Evolutionary conservation across 1,140 invertebrate species (phyloP), one percentile per base, ranked within the genome.

Genomic region (Prorops nasuta): DNA sequence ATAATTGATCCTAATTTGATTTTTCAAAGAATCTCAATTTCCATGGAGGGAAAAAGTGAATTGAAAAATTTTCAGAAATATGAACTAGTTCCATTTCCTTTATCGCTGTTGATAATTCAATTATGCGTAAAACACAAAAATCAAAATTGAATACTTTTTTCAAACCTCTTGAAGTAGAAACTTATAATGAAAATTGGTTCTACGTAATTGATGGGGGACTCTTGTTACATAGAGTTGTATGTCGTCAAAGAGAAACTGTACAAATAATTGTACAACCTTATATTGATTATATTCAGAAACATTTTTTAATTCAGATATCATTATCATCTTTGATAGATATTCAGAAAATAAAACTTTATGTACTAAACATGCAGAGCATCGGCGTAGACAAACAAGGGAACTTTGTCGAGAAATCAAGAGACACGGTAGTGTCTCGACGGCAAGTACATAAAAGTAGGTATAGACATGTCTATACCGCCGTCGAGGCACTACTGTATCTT

Each of bases 91-190:
- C 64, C 66, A 3, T 68, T 44, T 51, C 58, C 68, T 14, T 8
- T 64, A 34, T 60, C 67, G 7, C 42, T 71, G 71, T 70, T 52
- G 45, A 60, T 40, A 56, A 65, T 8, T 14, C 31, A 31, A 64
- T 60, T 15, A 68, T 72, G 65, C 16, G 59, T 6, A 60, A 68
- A 60, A 51, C 38, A 15, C 35, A 49, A 14, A 69, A 71, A 54
- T 63, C 62, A 15, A 20, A 49, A 10, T 24, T 71, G 7, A 63
- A 60, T 43, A 21, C 48, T 18, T 20, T 18, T 42, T 64, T 60
- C 51, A 14, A 21, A 35, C 6, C 6, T 8, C 3, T 7, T 15
- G 9, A 10, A 38, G 15, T 14, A 37, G 15, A 38, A 8, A n/a
- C 39, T 64, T 60, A 69, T 67, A 44, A 24, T 57, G 40, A 38